Evolutionary conservation across 2,888 invertebrate species (phyloP), one percentile per base, ranked within the genome.

Genomic region (Sarcophaga rosellei): DNA sequence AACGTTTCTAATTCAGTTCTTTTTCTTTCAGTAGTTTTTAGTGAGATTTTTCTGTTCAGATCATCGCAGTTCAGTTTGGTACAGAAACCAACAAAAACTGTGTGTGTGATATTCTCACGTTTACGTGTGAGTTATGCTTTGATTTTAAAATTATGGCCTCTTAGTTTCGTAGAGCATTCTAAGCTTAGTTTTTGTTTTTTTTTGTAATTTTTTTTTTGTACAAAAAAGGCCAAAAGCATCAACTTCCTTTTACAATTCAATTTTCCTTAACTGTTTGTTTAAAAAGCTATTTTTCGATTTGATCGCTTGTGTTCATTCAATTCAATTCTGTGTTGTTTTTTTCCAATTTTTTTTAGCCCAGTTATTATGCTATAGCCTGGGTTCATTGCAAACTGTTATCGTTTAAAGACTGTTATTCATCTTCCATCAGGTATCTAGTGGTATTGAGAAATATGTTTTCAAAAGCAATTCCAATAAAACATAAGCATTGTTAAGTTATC

Each of bases 191-290:
- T 85, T 45, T 21, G 25, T 45, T 44, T n/a, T 25, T 45, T 45
- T 23, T 35, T 53, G 15, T n/a, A 15, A 59, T 25, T 66, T 23
- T 47, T 57, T 6, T 47, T 62, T 68, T 45, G 17, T 21, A 4
- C 17, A 44, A 70, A 68, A 78, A 78, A 70, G 45, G 73, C 69
- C 72, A 72, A 59, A 84, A 80, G 76, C 80, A 73, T 77, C 73
- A 69, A 81, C 73, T 85, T 80, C 84, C 76, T 77, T 53, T 35
- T 35, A 35, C 35, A 35, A 35, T 35, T 35, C 35, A 35, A 35
- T 35, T 35, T 35, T 35, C 35, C 1, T 35, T 35, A 35, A 35
- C 35, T 35, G 35, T 35, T 35, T 35, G 35, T 35, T 35, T 44
- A 66, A 12, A 53, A 53, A 15, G 4, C 17, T 15, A 53, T 53